phyloP scores from a whole-genome alignment of 2,797 vertebrate species.

The Xiphorhynchus erythropygius region DNA sequence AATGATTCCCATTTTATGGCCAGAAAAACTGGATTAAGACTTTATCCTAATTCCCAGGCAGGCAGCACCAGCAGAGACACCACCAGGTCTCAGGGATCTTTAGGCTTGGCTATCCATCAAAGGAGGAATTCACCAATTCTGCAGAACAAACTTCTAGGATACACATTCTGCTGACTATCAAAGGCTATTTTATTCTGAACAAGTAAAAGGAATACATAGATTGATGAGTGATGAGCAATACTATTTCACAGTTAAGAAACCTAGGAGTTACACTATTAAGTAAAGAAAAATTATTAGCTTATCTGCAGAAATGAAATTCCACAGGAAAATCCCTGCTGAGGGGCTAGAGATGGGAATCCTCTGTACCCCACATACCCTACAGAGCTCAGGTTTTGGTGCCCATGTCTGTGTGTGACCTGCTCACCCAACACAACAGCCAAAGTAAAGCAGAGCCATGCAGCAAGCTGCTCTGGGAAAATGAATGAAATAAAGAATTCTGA shows the following conservation, averaged over 20 bases:
- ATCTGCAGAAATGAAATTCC: neutral
- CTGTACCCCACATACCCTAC: rapidly evolving
- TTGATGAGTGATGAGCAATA: neutral
- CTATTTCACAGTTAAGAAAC: neutral
- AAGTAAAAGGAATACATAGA: neutral
- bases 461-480: neutral
- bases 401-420: neutral
- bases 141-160: neutral
- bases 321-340: neutral
- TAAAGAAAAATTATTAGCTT: neutral
- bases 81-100: neutral
- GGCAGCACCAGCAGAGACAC: neutral
- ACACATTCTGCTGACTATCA: neutral
- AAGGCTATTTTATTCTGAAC: neutral
- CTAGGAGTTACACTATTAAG: neutral
- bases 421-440: neutral
- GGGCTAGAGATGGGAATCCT: neutral
- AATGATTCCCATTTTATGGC: neutral
- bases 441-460: neutral
- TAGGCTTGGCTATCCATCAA: neutral
- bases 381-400: neutral
- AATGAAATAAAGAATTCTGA: neutral
- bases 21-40: neutral
- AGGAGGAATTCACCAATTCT: neutral
- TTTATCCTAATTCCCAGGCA: neutral